phyloP scores from a whole-genome alignment of 2,797 vertebrate species.

The Australoheros facetus region DNA sequence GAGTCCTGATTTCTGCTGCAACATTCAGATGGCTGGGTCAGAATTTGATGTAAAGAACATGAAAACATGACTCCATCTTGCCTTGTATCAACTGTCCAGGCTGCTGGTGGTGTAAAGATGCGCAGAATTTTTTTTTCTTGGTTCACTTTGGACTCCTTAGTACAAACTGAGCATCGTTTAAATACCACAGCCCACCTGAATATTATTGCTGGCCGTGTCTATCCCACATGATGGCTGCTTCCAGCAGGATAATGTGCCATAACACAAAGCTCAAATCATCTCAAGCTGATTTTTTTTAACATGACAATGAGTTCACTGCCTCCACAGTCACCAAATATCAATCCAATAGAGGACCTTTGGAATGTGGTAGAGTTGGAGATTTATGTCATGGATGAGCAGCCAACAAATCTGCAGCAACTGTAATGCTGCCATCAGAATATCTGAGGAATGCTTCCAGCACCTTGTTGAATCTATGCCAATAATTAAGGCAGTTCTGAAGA shows the following conservation, averaged over 20 bases:
- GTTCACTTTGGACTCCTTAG: not conserved
- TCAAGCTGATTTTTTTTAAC: not conserved
- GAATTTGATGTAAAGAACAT: not conserved
- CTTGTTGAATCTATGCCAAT: too few relatives aligned
- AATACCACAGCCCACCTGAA: not conserved
- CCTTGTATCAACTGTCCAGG: not conserved
- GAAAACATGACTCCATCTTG: not conserved
- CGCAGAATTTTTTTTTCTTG: not conserved
- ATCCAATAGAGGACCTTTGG: not conserved
- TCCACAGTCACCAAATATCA: accelerated
- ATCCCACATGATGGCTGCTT: not conserved
- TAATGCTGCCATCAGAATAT: too few relatives aligned
- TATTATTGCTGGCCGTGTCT: accelerated
- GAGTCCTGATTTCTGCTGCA: not conserved
- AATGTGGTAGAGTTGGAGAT: not conserved
- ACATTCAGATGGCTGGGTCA: not conserved
- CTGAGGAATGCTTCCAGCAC: too few relatives aligned
- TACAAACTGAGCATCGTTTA: not conserved
- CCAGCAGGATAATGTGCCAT: not conserved
- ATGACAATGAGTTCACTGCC: not conserved
- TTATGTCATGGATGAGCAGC: not conserved
- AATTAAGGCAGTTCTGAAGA: too few relatives aligned
- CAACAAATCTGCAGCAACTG: not conserved
- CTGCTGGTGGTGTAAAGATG: not conserved
- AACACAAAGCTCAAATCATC: not conserved